Evolutionary conservation across 2,888 invertebrate species (phyloP).

Genomic region (Schrankia costaestrigalis): DNA sequence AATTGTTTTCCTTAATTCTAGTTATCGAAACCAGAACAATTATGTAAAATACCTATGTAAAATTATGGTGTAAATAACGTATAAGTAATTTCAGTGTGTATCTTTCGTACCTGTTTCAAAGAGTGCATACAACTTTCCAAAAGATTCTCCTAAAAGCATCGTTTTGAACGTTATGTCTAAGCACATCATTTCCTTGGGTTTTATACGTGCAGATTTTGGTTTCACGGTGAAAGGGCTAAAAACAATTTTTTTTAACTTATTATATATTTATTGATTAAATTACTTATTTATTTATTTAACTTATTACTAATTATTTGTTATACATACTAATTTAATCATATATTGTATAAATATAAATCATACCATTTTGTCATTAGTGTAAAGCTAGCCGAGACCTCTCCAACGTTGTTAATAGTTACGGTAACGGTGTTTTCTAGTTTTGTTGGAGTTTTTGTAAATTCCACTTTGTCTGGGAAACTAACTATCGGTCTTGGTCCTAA

Average conservation of each 20-base stretch:
- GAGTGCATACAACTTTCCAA: slow-evolving; percentile 47
- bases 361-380: slow-evolving; percentile 59
- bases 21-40: too few relatives aligned
- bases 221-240: slow-evolving; percentile 75
- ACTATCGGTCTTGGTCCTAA: slow-evolving; percentile 69
- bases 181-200: slow-evolving; percentile 68
- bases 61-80: too few relatives aligned
- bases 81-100: neutral
- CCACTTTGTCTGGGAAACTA: slow-evolving; percentile 60
- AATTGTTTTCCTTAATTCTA: too few relatives aligned
- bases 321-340: neutral
- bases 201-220: slow-evolving; percentile 75
- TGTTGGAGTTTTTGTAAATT: slow-evolving; percentile 55
- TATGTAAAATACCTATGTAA: too few relatives aligned
- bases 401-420: slow-evolving; percentile 52
- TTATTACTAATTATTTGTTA: neutral
- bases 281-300: neutral
- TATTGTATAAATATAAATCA: neutral
- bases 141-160: slow-evolving; percentile 59
- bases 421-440: slow-evolving; percentile 52
- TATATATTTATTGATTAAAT: neutral
- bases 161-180: slow-evolving; percentile 77
- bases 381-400: slow-evolving; percentile 55
- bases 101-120: slow-evolving; percentile 63
- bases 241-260: too few relatives aligned